Evolutionary conservation across 1,140 invertebrate species (phyloP), one percentile per base, ranked within the genome.

Genomic region (Drosophila asahinai): DNA sequence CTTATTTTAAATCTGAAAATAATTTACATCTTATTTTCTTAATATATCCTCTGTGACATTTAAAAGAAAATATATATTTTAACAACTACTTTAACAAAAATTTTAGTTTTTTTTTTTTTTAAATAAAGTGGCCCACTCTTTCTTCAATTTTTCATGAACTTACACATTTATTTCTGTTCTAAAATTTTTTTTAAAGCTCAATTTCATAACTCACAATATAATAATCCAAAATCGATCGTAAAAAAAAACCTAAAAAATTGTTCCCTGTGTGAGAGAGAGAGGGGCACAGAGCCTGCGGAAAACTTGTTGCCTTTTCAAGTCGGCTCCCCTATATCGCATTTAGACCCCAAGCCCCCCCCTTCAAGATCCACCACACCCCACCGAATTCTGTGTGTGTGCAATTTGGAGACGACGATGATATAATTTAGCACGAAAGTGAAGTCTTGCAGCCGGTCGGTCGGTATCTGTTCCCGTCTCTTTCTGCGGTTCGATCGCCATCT

Each of bases 401-500:
- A 81, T 84, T 84, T 84, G 81, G 82, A 83, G 71, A 76, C 71
- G 79, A 70, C 73, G 84, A 89, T 87, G 84, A 87, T 87, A 87
- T 87, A 87, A 87, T 87, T 87, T 87, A 84, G 84, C 81, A 84
- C 81, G 84, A 87, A 90, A 90, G 84, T 84, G 86, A 87, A 87
- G 84, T 71, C 73, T 80, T 87, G 84, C 83, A 87, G 83, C 84
- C 83, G 84, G 73, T 62, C 38, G 64, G 49, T 59, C 25, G 64
- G 49, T 59, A 48, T 48, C 25, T 58, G 19, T 47, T 5, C n/a
- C 58, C 27, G 5, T 70, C 66, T 52, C 62, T 52, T 17, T 70
- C 62, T 66, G 17, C 12, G 14, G 36, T 11, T 15, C 36, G 15
- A 70, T 33, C 38, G 27, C 66, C 4, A 30, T 52, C 62, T 66